Evolutionary conservation across 2,888 invertebrate genomes (phyloP), one percentile per base, ranked within the genome.

Genomic region (Timema cristinae): DNA sequence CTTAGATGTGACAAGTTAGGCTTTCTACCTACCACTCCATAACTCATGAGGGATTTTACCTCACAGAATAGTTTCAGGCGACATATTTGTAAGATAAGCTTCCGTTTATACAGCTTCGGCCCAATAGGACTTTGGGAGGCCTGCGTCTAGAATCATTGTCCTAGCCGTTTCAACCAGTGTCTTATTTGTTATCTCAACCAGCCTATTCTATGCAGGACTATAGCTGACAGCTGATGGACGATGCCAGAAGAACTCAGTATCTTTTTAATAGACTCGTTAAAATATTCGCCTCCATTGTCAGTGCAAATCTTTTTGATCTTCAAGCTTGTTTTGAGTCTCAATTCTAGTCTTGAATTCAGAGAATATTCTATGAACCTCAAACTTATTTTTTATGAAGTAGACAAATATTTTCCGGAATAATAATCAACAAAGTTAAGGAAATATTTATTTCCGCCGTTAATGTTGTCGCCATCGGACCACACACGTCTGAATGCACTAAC

Each of bases 1-100:
- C 32, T 63, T 11, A 63, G 13, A 32, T 63, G 63, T 32, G 63
- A 63, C 63, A 63, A 32, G 47, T 32, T 47, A 47, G 63, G 63
- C 63, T 32, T 63, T 32, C 63, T 63, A 11, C 63, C 63, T n/a
- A n/a, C n/a, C n/a, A 63, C 10, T 32, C 32, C 63, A 63, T 9
- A 13, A 10, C 48, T 63, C 32, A 11, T 63, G 48, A 15, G 63
- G 63, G 10, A 48, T 63, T 11, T 8, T 63, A 48, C 48, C 2
- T 2, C 32, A 10, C 13, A 63, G 32, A 16, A 11, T n/a, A 32
- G 15, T 48, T 6, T 9, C 32, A 11, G 63, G 63, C 10, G 47
- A 63, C 1, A 8, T 6, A n/a, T 32, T 63, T 13, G 7, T 63
- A 32, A 63, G 47, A 11, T 32, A 63, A 10, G 63, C n/a, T 32